Evolutionary conservation across 2,113 vertebrate species (phyloP).

Genomic region (Glaucomys volans): DNA sequence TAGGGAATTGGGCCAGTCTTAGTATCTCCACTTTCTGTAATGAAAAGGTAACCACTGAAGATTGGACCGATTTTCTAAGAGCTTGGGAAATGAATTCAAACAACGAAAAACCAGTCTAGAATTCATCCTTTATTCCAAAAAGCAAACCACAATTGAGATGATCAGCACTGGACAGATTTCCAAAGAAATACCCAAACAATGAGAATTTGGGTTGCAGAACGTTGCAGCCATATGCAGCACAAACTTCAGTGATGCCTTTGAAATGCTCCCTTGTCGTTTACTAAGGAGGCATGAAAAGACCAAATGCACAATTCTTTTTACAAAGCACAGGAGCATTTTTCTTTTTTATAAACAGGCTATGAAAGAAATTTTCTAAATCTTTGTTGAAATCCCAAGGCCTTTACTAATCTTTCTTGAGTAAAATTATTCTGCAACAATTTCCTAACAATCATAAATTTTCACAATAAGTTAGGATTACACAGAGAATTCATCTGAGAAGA

Average conservation of each 20-base stretch:
- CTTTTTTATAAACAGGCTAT: neutral
- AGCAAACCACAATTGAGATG: neutral
- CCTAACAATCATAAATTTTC: neutral
- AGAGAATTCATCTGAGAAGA: neutral
- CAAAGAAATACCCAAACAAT: neutral
- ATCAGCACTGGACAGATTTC: neutral
- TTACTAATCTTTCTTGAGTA: constrained; percentile 6
- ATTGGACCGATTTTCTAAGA: constrained; percentile 1
- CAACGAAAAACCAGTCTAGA: neutral
- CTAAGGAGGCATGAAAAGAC: neutral
- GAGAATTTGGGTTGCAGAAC: neutral
- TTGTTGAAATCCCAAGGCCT: neutral
- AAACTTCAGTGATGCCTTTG: neutral
- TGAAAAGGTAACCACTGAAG: neutral
- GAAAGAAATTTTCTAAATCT: constrained; percentile 12
- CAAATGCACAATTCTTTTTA: neutral
- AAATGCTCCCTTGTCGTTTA: neutral
- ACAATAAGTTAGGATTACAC: neutral
- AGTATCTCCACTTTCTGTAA: neutral
- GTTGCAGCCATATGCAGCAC: neutral
- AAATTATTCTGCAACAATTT: neutral
- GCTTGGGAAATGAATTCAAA: constrained; percentile 2
- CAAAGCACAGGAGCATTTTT: constrained; percentile 5
- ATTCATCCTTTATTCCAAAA: constrained; percentile 59
- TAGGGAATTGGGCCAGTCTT: neutral